A percentile compares a stretch with the other conserved stretches of the same genome.
Evolutionary conservation across 2,113 vertebrate genomes (phyloP).

Genomic region (Chascanopsetta lugubris): DNA sequence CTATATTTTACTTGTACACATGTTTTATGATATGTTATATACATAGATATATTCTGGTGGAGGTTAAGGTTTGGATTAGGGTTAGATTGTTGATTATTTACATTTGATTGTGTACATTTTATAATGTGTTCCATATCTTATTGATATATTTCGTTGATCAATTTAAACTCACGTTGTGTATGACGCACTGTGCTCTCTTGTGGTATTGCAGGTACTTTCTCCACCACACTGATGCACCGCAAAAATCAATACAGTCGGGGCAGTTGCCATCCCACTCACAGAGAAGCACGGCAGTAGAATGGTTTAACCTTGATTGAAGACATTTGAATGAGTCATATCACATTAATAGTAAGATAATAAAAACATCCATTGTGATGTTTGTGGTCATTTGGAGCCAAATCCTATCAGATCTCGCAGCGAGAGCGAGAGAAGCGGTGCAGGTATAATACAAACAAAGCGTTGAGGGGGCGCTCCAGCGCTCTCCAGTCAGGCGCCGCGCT

Average conservation of each 20-base stretch:
- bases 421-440: constrained; percentile 3
- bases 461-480: background rate
- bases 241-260: constrained; percentile 6
- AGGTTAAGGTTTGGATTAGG: too few species aligned
- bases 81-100: too few species aligned
- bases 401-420: background rate
- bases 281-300: background rate
- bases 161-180: too few species aligned
- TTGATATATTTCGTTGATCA: too few species aligned
- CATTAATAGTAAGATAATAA: too few species aligned
- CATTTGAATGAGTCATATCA: background rate
- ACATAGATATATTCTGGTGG: too few species aligned
- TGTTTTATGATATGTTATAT: background rate
- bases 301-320: background rate
- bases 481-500: constrained; percentile 22
- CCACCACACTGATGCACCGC: background rate
- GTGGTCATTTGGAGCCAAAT: background rate
- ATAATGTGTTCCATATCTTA: too few species aligned
- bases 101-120: too few species aligned
- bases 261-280: background rate
- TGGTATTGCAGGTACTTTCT: too few species aligned
- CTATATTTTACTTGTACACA: too few species aligned
- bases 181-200: too few species aligned
- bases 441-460: constrained; percentile 42
- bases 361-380: background rate